Percentiles rank a stretch among this genome's conserved stretches.
These are phyloP conservation scores for Oxystoma pomonae DNA, from an alignment of 2,888 invertebrate species.

Conservation along the genomic window DNA sequence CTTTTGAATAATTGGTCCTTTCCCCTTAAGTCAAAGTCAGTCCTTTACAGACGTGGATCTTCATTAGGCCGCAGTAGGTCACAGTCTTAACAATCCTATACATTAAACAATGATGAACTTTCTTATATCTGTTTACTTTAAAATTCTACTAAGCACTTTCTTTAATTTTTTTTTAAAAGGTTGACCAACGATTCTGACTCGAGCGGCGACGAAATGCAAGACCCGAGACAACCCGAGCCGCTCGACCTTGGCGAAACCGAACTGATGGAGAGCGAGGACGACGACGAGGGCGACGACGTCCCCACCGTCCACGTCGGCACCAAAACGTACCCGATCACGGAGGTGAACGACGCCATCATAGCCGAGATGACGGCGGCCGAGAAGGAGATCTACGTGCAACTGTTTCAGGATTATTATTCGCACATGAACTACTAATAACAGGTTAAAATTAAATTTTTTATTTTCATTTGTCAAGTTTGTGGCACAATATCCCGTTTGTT, in stretches of 20 bases:
- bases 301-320: slow-evolving; percentile 81
- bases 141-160: no score
- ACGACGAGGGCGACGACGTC: slow-evolving; percentile 73
- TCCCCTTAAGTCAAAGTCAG: no score
- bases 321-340: slow-evolving; percentile 73
- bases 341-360: slow-evolving; percentile 80
- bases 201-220: slow-evolving; percentile 75
- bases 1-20: no score
- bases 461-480: no score
- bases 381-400: slow-evolving; percentile 90
- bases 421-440: not conserved
- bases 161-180: not conserved
- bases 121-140: no score
- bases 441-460: not conserved
- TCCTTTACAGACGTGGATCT: no score
- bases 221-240: slow-evolving; percentile 50
- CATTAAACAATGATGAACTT: no score
- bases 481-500: no score
- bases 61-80: no score
- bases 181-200: slow-evolving; percentile 61
- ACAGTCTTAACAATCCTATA: no score
- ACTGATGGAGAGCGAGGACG: slow-evolving; percentile 53
- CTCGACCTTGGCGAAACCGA: slow-evolving; percentile 43
- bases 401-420: slow-evolving; percentile 76
- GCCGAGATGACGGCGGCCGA: slow-evolving; percentile 88